phyloP scores from a whole-genome alignment of 2,888 invertebrate species.

The Byasa hedistus region DNA sequence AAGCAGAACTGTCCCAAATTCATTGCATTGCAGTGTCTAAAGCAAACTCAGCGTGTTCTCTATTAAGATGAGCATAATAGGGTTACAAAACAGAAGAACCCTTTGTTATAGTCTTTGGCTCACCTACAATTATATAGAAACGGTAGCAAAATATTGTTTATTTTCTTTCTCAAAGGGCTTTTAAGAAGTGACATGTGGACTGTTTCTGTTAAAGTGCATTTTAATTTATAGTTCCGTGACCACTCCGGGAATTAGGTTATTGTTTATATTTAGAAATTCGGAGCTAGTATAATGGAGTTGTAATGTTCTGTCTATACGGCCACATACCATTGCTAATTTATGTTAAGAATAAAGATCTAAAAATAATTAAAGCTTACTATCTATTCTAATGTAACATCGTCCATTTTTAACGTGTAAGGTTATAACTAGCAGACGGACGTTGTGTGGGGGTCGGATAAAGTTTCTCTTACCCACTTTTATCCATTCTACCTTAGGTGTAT shows the following conservation, averaged over 20 bases:
- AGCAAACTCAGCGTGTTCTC: slow-evolving; percentile 67
- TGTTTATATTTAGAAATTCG: slow-evolving; percentile 64
- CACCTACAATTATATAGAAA: slow-evolving; percentile 58
- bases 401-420: neutral
- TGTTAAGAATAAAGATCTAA: slow-evolving; percentile 9
- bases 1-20: slow-evolving; percentile 58
- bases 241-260: slow-evolving; percentile 64
- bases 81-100: slow-evolving; percentile 57
- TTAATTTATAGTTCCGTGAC: slow-evolving; percentile 68
- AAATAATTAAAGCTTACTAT: neutral
- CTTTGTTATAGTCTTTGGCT: slow-evolving; percentile 64
- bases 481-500: too few relatives aligned
- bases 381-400: neutral
- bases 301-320: slow-evolving; percentile 41
- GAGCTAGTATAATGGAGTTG: slow-evolving; percentile 39
- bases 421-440: neutral
- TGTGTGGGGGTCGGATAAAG: too few relatives aligned
- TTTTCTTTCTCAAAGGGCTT: slow-evolving; percentile 68
- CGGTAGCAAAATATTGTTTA: slow-evolving; percentile 78
- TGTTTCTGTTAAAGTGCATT: slow-evolving; percentile 56
- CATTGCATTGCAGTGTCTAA: slow-evolving; percentile 57
- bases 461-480: too few relatives aligned
- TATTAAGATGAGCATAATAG: slow-evolving; percentile 63
- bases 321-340: slow-evolving; percentile 46
- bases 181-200: slow-evolving; percentile 71